Evolutionary conservation across 2,797 vertebrate species (phyloP).

Genomic region (Syndactyla subalaris): DNA sequence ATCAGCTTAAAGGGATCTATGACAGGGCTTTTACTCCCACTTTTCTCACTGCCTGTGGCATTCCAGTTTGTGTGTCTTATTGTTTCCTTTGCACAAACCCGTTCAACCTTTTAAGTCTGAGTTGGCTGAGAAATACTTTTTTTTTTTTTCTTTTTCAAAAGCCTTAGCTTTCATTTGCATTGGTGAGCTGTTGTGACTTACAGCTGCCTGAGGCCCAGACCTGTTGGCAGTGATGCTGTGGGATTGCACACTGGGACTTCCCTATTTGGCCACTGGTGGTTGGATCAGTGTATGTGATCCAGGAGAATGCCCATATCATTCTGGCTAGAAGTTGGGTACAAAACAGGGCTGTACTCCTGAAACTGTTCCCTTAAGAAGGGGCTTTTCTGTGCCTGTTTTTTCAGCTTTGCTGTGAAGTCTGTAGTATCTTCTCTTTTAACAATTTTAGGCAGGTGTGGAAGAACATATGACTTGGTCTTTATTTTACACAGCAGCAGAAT

Average conservation of each 20-base stretch:
- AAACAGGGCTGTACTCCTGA: neutral
- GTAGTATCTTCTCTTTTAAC: neutral
- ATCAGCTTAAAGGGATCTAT: neutral
- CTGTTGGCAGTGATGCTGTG: fast-evolving
- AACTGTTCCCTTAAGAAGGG: neutral
- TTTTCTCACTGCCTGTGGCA: neutral
- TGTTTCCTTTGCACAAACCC: neutral
- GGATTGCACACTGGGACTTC: neutral
- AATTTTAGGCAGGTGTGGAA: neutral
- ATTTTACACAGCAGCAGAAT: neutral
- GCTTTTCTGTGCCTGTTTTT: neutral
- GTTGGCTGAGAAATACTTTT: neutral
- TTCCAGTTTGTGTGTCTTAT: neutral
- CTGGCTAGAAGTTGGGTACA: neutral
- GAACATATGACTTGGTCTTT: neutral
- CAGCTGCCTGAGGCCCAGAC: neutral
- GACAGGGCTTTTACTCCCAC: neutral
- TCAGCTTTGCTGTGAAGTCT: neutral
- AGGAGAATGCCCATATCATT: neutral
- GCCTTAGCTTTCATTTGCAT: neutral
- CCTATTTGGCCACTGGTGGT: fast-evolving
- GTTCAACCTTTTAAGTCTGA: neutral
- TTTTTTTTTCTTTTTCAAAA: neutral
- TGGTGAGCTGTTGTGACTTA: neutral
- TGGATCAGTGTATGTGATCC: neutral